phyloP scores from a whole-genome alignment of 92 coral and sea anemone genomes.

The Umimayanthus kanabou region DNA sequence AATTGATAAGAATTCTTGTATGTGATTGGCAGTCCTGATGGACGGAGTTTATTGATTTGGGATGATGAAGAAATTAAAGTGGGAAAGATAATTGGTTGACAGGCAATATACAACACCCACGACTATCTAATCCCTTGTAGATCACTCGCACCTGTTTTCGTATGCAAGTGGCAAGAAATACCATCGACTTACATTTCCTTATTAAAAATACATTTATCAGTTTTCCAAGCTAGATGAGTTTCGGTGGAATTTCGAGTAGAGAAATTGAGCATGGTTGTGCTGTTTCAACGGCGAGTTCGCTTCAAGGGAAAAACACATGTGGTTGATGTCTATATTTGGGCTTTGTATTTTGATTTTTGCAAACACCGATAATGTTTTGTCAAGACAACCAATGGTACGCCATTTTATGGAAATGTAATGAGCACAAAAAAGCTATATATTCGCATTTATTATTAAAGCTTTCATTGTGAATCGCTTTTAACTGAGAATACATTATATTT shows the following conservation, averaged over 20 bases:
- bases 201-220: conserved; percentile 3
- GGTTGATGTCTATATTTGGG: neutral
- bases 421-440: neutral
- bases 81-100: conserved; percentile 24
- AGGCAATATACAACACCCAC: conserved; percentile 5
- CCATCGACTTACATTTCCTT: neutral
- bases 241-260: neutral
- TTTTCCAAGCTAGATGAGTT: neutral
- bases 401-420: conserved; percentile 19
- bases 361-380: conserved; percentile 20
- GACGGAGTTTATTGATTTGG: conserved; percentile 3
- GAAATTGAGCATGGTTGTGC: conserved; percentile 7
- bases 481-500: neutral
- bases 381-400: conserved; percentile 13
- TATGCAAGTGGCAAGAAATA: neutral
- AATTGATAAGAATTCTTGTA: conserved; percentile 34
- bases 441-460: neutral
- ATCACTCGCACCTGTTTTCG: conserved; percentile 1
- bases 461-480: neutral
- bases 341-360: conserved; percentile 8
- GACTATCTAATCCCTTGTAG: neutral
- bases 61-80: neutral
- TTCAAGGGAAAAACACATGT: conserved; percentile 4
- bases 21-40: conserved; percentile 23
- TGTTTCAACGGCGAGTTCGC: neutral